phyloP scores from a whole-genome alignment of 2,888 invertebrate genomes.

The Napeogenes sylphis region DNA sequence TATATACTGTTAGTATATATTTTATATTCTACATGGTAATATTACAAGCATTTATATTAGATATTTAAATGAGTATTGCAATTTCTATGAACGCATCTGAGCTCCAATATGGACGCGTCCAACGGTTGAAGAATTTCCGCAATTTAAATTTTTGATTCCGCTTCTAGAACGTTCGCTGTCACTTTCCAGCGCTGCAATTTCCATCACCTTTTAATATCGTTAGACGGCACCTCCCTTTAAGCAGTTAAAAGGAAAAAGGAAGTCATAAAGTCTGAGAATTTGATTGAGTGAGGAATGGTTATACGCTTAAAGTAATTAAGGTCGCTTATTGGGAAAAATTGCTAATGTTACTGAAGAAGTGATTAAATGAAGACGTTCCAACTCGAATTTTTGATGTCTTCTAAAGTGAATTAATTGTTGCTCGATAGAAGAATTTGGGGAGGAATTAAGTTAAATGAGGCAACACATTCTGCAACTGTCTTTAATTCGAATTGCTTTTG shows the following conservation, averaged over 20 bases:
- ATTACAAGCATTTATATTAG: slow-evolving; percentile 20
- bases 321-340: slow-evolving; percentile 60
- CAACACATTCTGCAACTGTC: slow-evolving; percentile 15
- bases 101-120: slow-evolving; percentile 55
- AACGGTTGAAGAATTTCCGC: slow-evolving; percentile 59
- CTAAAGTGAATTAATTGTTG: slow-evolving; percentile 49
- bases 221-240: slow-evolving; percentile 51
- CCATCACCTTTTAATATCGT: slow-evolving; percentile 52
- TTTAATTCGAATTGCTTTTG: not conserved
- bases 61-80: slow-evolving; percentile 31
- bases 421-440: slow-evolving; percentile 36
- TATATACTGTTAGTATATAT: slow-evolving; percentile 1
- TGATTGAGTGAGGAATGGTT: slow-evolving; percentile 59
- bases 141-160: slow-evolving; percentile 71
- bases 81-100: slow-evolving; percentile 39
- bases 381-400: slow-evolving; percentile 39
- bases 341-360: slow-evolving; percentile 47
- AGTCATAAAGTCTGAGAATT: slow-evolving; percentile 53
- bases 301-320: slow-evolving; percentile 49
- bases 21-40: not conserved
- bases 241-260: slow-evolving; percentile 44
- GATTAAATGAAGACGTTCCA: slow-evolving; percentile 38
- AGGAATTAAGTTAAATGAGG: slow-evolving; percentile 31
- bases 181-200: slow-evolving; percentile 55
- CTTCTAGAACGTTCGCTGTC: slow-evolving; percentile 44